These are phyloP conservation scores for Lordiphosa collinella DNA, from an alignment of 1,140 invertebrate genomes.

Conservation along the genomic window DNA sequence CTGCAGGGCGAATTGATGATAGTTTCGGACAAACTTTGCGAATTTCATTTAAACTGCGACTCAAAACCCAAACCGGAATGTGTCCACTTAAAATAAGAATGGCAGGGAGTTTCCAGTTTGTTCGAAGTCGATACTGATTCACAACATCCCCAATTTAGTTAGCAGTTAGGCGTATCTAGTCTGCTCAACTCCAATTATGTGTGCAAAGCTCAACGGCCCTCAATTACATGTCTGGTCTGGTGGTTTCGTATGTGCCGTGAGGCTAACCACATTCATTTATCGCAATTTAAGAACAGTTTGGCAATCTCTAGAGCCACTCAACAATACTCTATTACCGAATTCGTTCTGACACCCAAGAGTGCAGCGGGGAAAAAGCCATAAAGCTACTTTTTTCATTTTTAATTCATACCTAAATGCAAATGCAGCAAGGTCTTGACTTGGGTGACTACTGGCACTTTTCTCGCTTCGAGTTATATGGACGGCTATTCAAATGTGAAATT, in stretches of 20 bases:
- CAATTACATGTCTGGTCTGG: background rate
- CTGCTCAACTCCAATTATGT: background rate
- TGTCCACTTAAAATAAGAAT: no score
- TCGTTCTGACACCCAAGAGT: slow-evolving; percentile 2
- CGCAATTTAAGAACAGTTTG: slow-evolving; percentile 5
- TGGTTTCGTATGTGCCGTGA: background rate
- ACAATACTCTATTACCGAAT: slow-evolving; percentile 1
- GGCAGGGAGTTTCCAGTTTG: no score
- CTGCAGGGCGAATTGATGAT: no score
- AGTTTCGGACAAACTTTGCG: no score
- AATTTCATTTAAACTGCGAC: no score
- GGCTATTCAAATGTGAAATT: slow-evolving; percentile 9
- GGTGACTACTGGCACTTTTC: background rate
- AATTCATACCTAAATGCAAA: slow-evolving; percentile 10
- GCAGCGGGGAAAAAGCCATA: no score
- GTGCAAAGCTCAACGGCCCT: background rate
- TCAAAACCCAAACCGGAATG: no score
- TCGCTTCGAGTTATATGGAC: background rate
- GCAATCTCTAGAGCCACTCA: slow-evolving; percentile 1
- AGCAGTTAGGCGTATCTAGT: background rate
- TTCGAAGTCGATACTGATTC: no score
- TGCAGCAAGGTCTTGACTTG: background rate
- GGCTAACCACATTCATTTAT: slow-evolving; percentile 4
- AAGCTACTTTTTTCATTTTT: background rate
- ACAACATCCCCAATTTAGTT: no score